phyloP scores from a whole-genome alignment of 2,113 vertebrate genomes.

The Notarius lentiginosus region DNA sequence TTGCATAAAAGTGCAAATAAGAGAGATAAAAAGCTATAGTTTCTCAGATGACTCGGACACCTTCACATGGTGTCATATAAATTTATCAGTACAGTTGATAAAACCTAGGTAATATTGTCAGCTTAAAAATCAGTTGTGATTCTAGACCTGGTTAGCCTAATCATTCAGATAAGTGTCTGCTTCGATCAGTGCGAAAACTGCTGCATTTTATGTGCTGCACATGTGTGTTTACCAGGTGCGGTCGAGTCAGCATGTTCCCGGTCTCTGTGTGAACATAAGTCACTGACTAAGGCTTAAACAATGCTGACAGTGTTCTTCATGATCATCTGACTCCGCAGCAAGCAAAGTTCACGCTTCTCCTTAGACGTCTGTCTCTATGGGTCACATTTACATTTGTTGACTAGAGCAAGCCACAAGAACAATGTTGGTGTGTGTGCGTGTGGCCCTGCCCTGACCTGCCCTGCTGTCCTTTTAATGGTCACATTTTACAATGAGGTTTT shows the following conservation, averaged over 20 bases:
- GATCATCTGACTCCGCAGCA: not conserved
- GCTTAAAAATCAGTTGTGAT: not conserved
- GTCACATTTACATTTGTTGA: not conserved
- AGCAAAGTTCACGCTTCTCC: not conserved
- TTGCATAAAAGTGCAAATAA: not conserved
- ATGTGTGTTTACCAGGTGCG: not conserved
- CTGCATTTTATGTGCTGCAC: not conserved
- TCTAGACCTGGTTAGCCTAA: not conserved
- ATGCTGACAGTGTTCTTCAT: slow-evolving; percentile 20
- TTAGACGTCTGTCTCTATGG: not conserved
- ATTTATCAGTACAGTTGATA: not conserved
- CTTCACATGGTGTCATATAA: not conserved
- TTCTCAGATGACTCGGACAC: not conserved
- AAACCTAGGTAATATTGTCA: not conserved
- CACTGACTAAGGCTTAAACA: slow-evolving; percentile 24
- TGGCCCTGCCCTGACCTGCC: too few species aligned
- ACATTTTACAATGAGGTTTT: not conserved
- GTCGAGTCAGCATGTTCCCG: slow-evolving; percentile 6
- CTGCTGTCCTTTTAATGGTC: too few species aligned
- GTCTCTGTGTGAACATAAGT: not conserved
- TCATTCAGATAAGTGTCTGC: not conserved
- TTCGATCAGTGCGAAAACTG: not conserved
- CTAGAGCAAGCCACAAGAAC: not conserved
- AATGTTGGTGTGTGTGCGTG: not conserved
- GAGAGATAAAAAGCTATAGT: not conserved